Conservation (phyloP, 2,888 invertebrate species). For the Hipparchia sbordonii region DNA sequence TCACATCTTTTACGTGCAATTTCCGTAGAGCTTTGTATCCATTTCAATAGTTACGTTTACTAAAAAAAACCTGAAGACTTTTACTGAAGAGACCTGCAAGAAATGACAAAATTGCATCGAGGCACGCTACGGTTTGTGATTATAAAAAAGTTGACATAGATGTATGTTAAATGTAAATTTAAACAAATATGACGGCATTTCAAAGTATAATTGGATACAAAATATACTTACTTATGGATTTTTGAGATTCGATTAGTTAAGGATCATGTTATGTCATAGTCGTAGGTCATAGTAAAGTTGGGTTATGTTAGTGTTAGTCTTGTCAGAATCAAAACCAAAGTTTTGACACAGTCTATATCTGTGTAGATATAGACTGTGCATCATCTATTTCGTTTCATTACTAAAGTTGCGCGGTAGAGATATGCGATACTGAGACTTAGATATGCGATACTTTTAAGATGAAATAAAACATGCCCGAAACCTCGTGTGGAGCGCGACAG, state of each 20-base stretch:
- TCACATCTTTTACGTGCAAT: too few relatives aligned
- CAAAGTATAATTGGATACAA: slow-evolving; percentile 1
- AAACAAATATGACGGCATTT: slow-evolving; percentile 15
- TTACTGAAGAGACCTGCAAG: background rate
- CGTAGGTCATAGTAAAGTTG: background rate
- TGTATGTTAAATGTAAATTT: slow-evolving; percentile 15
- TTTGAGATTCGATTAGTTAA: slow-evolving; percentile 1
- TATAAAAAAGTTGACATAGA: slow-evolving; percentile 12
- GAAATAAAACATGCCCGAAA: too few relatives aligned
- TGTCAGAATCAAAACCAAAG: too few relatives aligned
- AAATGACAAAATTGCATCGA: slow-evolving; percentile 2
- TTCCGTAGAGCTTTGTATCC: background rate
- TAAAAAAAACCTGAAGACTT: background rate
- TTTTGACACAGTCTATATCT: too few relatives aligned
- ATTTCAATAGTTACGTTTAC: background rate
- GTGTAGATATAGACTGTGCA: too few relatives aligned
- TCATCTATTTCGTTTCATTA: too few relatives aligned
- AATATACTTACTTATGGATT: background rate
- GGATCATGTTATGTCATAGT: background rate
- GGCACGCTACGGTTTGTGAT: background rate
- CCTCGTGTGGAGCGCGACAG: too few relatives aligned
- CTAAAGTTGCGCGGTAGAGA: too few relatives aligned
- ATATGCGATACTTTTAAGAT: too few relatives aligned
- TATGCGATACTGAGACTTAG: too few relatives aligned
- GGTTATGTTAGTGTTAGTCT: background rate